Evolutionary conservation across 2,113 vertebrate species (phyloP), one percentile per base, ranked within the genome.

Genomic region (Pluvianellus socialis): DNA sequence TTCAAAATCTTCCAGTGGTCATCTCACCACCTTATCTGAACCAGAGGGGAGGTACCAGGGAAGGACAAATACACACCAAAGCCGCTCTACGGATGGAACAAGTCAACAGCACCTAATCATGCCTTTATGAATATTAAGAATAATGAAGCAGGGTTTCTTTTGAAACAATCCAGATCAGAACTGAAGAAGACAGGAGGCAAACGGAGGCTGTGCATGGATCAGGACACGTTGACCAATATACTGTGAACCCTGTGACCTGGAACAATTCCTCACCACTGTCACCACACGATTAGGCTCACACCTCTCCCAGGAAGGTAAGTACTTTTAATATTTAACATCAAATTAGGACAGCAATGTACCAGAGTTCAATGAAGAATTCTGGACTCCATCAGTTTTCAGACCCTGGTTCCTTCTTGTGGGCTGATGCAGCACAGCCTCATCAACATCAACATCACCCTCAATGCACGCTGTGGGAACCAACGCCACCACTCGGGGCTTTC

Each of bases 311-410:
- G 14, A 28, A 67, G 6, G 30, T 30, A 47, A 50, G 3, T 21
- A 20, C 40, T 68, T 65, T 68, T 32, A 61, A 58, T 35, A 22
- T 30, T 72, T 40, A 59, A 27, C 23, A 61, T 26, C 45, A 68
- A 44, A 0, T 4, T 5, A 4, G 42, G 80, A 44, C 12, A 58
- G 68, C 53, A n/a, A 13, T 2, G 4, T 0, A 24, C 9, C 45
- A 50, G 82, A 74, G 24, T 6, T 70, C 62, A 30, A 6, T 1
- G 44, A 62, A 32, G 24, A 71, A 58, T 44, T 70, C 59, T 33
- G 53, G 35, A 6, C 66, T 45, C 63, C 33, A 20, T 15, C 40
- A 16, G 19, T 32, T 93, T 65, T 20, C 56, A 59, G 40, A 26
- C 16, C 22, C 18, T 19, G 23, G 47, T 10, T 33, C 77, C 32